Percentiles rank a stretch among this genome's conserved stretches.
These are phyloP conservation scores for Trissolcus japonicus DNA, from an alignment of 2,888 invertebrate species.

Conservation along the genomic window DNA sequence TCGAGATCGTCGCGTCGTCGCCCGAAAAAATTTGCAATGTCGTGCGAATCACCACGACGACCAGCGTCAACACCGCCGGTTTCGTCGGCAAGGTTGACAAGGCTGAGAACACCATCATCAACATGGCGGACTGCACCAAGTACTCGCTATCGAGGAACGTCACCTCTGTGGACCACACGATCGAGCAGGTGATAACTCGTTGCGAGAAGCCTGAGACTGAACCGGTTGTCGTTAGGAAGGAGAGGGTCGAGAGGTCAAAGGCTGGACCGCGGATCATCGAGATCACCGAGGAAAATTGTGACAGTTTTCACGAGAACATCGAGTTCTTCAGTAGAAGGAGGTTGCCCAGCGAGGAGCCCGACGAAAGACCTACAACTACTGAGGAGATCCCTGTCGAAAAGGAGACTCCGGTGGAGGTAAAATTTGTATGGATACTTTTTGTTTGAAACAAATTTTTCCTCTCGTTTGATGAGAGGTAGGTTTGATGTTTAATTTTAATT, in stretches of 20 bases:
- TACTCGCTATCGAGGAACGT: constrained; percentile 66
- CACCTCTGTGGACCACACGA: constrained; percentile 68
- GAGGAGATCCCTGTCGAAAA: constrained; percentile 22
- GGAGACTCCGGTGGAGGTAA: constrained; percentile 9
- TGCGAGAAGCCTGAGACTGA: constrained; percentile 58
- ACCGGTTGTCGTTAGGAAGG: constrained; percentile 40
- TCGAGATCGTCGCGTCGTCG: constrained; percentile 67
- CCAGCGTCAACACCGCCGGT: constrained; percentile 77
- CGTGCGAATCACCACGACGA: constrained; percentile 72
- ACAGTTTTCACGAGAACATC: constrained; percentile 72
- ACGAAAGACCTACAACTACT: constrained; percentile 31
- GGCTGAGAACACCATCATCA: constrained; percentile 66
- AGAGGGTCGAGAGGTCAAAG: constrained; percentile 61
- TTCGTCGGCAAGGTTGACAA: constrained; percentile 77
- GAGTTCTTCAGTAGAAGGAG: constrained; percentile 70
- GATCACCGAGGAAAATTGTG: constrained; percentile 73
- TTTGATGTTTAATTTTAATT: too few relatives aligned
- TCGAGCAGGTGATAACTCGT: constrained; percentile 68
- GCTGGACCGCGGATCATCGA: constrained; percentile 67
- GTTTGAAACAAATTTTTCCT: not conserved
- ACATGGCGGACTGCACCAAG: constrained; percentile 67
- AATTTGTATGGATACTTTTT: not conserved
- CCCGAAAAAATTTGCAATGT: constrained; percentile 67
- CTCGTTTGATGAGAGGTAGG: too few relatives aligned
- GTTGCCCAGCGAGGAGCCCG: constrained; percentile 16